Base-by-base conservation (phyloP, 1,140 invertebrate genomes). In the Saccostrea cuccullata region DNA sequence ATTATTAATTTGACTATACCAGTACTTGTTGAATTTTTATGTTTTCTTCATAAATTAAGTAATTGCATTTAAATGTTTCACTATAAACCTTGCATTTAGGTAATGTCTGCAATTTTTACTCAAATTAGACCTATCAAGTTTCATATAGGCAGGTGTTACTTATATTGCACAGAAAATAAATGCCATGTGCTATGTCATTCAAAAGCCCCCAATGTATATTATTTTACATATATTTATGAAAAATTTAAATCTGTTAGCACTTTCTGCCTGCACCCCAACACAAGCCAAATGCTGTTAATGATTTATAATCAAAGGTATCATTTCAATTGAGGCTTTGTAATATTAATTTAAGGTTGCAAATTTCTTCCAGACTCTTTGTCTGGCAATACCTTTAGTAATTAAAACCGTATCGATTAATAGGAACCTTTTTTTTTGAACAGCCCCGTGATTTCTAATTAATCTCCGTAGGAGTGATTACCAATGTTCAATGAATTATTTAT, bases 141-240 rank as follows among this genome's bases (percentile, higher is more conserved):
- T 17, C 15, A 30, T 3, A 15, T 40, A 13, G 70, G 70, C 70
- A 77, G 26, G 70, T 77, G 70, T 77, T 77, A 36, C 15, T 30
- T 77, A 30, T 36, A 12, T 77, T 15, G 13, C 23, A 36, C 15
- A 77, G 30, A 77, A 30, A 8, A 40, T 26, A 26, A 30, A 77
- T 13, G 13, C 26, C 70, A 77, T 47, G 6, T 77, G 70, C 70
- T 26, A 30, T 30, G 70, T 30, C 70, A 26, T 77, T 77, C 13
- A 20, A n/a, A 64, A 64, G 58, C 17, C 58, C 58, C n/a, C 70
- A 26, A 77, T 6, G 58, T 77, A 77, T 77, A 77, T 77, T 40
- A 77, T 26, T 77, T 77, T 77, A 77, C 70, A 77, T 15, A 64
- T 47, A 47, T 20, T 64, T 15, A 77, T 77, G 70, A 77, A 77